These are phyloP conservation scores for Chydorus sphaericus DNA, from an alignment of 2,888 invertebrate species.

Conservation along the genomic window DNA sequence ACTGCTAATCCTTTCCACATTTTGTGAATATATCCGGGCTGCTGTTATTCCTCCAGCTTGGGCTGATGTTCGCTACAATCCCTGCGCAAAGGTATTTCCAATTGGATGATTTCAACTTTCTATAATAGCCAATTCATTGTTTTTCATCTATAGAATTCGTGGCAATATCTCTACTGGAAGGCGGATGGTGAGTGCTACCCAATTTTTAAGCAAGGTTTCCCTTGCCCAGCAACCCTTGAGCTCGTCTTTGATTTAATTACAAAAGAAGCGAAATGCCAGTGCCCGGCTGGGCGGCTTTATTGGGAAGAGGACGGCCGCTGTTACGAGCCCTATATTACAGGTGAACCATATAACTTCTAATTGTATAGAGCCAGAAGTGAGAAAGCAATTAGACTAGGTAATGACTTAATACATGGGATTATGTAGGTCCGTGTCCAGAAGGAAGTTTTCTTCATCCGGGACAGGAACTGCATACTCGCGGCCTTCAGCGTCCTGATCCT, in stretches of 20 bases:
- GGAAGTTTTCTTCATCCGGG: constrained; percentile 43
- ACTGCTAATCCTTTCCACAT: neutral
- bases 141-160: constrained; percentile 40
- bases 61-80: constrained; percentile 67
- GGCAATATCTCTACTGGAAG: constrained; percentile 76
- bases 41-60: constrained; percentile 70
- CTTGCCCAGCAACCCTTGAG: constrained; percentile 73
- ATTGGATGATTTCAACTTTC: neutral
- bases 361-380: too few species aligned
- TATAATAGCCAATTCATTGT: neutral
- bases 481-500: constrained; percentile 4
- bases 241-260: constrained; percentile 46
- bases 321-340: constrained; percentile 50
- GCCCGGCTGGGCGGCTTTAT: constrained; percentile 64
- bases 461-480: constrained; percentile 42
- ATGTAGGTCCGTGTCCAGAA: constrained; percentile 41
- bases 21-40: constrained; percentile 19
- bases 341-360: too few species aligned
- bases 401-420: too few species aligned
- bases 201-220: constrained; percentile 51
- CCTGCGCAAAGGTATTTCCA: constrained; percentile 48
- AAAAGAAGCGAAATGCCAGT: constrained; percentile 60
- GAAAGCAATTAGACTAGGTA: too few species aligned
- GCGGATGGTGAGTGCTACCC: constrained; percentile 69
- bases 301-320: constrained; percentile 51